Base-by-base conservation (phyloP, 2,888 invertebrate genomes). In the Oxyscelio sp. region DNA sequence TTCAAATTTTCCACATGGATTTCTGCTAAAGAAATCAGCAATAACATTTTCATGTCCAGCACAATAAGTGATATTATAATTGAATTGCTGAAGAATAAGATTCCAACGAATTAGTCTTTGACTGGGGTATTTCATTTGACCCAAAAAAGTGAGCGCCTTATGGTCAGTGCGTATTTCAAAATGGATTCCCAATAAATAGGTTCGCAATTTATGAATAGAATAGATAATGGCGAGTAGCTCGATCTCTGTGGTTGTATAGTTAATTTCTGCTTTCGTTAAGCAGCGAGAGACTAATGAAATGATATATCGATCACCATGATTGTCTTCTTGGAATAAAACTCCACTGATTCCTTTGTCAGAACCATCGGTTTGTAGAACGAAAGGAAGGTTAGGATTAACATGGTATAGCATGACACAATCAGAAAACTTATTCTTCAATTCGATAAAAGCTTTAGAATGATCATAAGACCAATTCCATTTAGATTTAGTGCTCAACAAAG, bases 231-330 rank as follows among this genome's bases (percentile, higher is more conserved):
- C 27, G 4, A 27, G 6, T 6, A 27, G 6, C 6, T 27, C 27
- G 27, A 27, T 27, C 27, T 27, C 27, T n/a, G n/a, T n/a, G n/a
- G n/a, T n/a, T n/a, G n/a, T n/a, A n/a, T n/a, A n/a, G n/a, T n/a
- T n/a, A n/a, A 6, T 4, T 75, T n/a, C n/a, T n/a, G n/a, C n/a
- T n/a, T n/a, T n/a, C n/a, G n/a, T n/a, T n/a, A n/a, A n/a, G n/a
- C n/a, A 83, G 40, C 86, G 82, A 61, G 89, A 89, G 17, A 83
- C 85, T 54, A 89, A 83, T 0, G 86, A 81, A 17, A 89, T 83
- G 0, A 89, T 68, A 6, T 61, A 21, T 0, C 19, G 74, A 8
- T 86, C 27, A 11, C n/a, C 31, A 2, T 59, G 2, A 0, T 0
- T 0, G 56, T 68, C 71, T 1, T 52, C n/a, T 43, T 85, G 81